Conservation (phyloP, 2,888 invertebrate genomes). For the Rhaphigaster nebulosa region DNA sequence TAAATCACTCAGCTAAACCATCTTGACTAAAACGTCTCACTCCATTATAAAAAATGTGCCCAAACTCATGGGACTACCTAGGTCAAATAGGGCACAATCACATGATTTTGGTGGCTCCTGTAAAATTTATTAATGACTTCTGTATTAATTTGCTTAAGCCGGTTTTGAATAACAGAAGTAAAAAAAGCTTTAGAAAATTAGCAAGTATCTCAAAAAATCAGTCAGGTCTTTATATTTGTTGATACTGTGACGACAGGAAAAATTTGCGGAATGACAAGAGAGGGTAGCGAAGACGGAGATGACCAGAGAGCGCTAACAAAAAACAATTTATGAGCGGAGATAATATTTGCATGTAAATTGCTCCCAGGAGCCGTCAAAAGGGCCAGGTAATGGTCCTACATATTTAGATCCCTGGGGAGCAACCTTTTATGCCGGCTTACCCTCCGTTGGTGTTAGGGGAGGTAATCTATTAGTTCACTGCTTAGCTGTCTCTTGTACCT, state of each 20-base stretch:
- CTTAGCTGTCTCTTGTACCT: not conserved
- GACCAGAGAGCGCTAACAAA: constrained; percentile 35
- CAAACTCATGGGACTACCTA: too few species aligned
- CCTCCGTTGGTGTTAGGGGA: not conserved
- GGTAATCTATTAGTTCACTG: not conserved
- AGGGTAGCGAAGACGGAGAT: not conserved
- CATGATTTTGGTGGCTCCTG: too few species aligned
- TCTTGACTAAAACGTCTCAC: too few species aligned
- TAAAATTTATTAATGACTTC: too few species aligned
- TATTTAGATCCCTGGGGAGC: constrained; percentile 23
- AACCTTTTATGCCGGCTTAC: constrained; percentile 24
- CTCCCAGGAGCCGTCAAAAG: constrained; percentile 46
- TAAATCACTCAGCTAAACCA: too few species aligned
- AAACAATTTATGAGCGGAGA: constrained; percentile 52
- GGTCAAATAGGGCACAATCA: too few species aligned
- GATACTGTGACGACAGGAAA: not conserved
- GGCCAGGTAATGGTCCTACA: constrained; percentile 48
- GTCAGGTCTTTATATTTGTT: too few species aligned
- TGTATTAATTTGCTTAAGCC: too few species aligned
- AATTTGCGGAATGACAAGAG: not conserved
- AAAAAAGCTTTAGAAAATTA: too few species aligned
- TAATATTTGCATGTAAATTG: constrained; percentile 56
- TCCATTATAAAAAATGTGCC: too few species aligned
- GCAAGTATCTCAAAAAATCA: too few species aligned
- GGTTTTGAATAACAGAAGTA: too few species aligned